Conservation (phyloP, 2,113 vertebrate genomes). For the Antennarius striatus region DNA sequence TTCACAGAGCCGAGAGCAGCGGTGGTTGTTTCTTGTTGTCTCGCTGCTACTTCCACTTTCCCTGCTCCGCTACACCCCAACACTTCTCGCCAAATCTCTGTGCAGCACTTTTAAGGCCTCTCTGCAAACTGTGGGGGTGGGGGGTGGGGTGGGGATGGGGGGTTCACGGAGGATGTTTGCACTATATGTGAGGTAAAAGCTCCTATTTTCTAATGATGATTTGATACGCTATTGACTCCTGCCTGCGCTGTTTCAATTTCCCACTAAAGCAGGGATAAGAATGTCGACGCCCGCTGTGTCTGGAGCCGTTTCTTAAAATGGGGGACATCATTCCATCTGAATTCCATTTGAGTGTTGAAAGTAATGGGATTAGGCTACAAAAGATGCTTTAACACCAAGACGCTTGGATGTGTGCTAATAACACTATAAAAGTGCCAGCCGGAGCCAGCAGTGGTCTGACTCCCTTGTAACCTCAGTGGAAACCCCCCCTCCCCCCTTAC, state of each 20-base stretch:
- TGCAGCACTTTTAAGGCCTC: slow-evolving; percentile 45
- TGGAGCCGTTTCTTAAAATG: slow-evolving; percentile 58
- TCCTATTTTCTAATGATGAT: slow-evolving; percentile 59
- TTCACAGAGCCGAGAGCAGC: slow-evolving; percentile 79
- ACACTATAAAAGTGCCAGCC: slow-evolving; percentile 66
- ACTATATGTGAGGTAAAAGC: slow-evolving; percentile 34
- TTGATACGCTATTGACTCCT: slow-evolving; percentile 61
- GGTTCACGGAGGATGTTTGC: slow-evolving; percentile 33
- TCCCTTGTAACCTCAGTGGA: slow-evolving; percentile 43
- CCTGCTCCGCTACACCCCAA: slow-evolving; percentile 58
- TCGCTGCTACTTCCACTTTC: slow-evolving; percentile 59
- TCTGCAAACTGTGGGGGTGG: slow-evolving; percentile 18
- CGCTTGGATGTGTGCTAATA: slow-evolving; percentile 49
- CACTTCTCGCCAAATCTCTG: slow-evolving; percentile 58
- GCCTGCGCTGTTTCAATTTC: slow-evolving; percentile 55
- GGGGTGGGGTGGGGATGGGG: slow-evolving; percentile 13
- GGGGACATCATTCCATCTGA: slow-evolving; percentile 57
- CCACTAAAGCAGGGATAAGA: slow-evolving; percentile 50
- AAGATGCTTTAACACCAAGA: slow-evolving; percentile 51
- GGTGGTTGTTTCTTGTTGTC: slow-evolving; percentile 77
- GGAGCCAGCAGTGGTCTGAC: slow-evolving; percentile 55
- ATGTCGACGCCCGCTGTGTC: slow-evolving; percentile 53
- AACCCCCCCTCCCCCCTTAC: slow-evolving; percentile 38
- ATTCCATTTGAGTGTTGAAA: slow-evolving; percentile 59
- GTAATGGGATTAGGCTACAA: slow-evolving; percentile 61